These are phyloP conservation scores for Phanerotoma sp. DNA, from an alignment of 2,888 invertebrate genomes.

Conservation along the genomic window DNA sequence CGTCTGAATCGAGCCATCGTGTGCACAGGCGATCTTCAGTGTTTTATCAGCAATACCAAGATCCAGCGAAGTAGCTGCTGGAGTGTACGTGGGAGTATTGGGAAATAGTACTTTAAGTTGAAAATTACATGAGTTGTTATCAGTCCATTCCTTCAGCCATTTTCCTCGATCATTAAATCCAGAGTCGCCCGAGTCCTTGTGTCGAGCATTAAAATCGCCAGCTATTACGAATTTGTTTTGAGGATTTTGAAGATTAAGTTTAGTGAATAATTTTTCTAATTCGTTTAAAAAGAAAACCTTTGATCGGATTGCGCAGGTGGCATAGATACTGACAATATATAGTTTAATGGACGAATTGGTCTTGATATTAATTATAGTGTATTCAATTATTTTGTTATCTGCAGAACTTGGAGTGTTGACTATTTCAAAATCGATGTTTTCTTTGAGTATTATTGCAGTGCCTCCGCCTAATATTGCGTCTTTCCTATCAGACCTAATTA, in stretches of 20 bases:
- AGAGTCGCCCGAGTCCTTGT: background rate
- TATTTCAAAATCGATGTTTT: background rate
- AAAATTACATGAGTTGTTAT: background rate
- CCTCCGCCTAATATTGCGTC: conserved; percentile 11
- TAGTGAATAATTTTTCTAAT: background rate
- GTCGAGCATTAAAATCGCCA: conserved; percentile 13
- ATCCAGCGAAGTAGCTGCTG: background rate
- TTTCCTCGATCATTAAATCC: conserved; percentile 5
- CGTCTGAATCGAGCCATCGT: background rate
- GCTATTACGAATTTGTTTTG: conserved; percentile 11
- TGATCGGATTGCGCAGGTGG: background rate
- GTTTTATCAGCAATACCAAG: background rate
- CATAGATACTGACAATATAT: conserved; percentile 4
- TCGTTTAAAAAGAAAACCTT: background rate
- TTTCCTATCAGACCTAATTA: background rate
- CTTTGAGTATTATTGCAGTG: conserved; percentile 8
- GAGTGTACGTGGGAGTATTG: background rate
- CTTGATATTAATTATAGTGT: background rate
- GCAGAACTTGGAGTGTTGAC: background rate
- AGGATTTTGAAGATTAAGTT: background rate
- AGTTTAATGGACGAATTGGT: background rate
- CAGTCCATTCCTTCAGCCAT: background rate
- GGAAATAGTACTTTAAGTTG: background rate
- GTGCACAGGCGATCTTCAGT: background rate
- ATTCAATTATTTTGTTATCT: conserved; percentile 12